Evolutionary conservation across 2,888 invertebrate genomes (phyloP), one percentile per base, ranked within the genome.

Genomic region (Dolichomitus sp.): DNA sequence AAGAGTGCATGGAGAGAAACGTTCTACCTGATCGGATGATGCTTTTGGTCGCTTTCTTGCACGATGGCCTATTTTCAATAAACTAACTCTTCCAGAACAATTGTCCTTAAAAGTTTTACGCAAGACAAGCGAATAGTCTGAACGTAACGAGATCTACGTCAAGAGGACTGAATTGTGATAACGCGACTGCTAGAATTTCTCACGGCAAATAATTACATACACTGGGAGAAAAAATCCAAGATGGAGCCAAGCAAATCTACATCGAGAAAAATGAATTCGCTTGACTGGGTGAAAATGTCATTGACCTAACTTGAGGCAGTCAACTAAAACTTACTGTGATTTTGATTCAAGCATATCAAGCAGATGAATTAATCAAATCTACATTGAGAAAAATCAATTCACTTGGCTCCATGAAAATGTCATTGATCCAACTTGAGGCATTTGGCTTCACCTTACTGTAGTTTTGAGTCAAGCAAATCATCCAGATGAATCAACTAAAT

Each of bases 61-160:
- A 30, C 40, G 30, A 74, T 73, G 40, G 19, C 17, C 65, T 57
- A 68, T 69, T 80, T 70, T 70, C 65, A 48, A 75, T 65, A 48
- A 79, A 57, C 27, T 73, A 42, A 40, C 12, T 30, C 33, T 27
- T 0, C n/a, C 6, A 11, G 48, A 50, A 50, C 68, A 40, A 68
- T 42, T 40, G 27, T 30, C 33, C 50, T 65, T 14, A 11, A 54
- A 52, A 23, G 7, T 48, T 72, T 48, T 14, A 27, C 45, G 6
- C n/a, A 30, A 37, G 17, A 2, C 37, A 14, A 54, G 52, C n/a
- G 30, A n/a, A 54, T 33, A 27, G 23, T 33, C 14, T 19, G 23
- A 57, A 23, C 17, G 30, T 30, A 54, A 40, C 30, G 19, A 27
- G 30, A 40, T 12, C 12, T 52, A 9, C 17, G 6, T 50, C 14